These are phyloP conservation scores for Catharus ustulatus DNA, from an alignment of 2,797 vertebrate genomes.

Conservation along the genomic window DNA sequence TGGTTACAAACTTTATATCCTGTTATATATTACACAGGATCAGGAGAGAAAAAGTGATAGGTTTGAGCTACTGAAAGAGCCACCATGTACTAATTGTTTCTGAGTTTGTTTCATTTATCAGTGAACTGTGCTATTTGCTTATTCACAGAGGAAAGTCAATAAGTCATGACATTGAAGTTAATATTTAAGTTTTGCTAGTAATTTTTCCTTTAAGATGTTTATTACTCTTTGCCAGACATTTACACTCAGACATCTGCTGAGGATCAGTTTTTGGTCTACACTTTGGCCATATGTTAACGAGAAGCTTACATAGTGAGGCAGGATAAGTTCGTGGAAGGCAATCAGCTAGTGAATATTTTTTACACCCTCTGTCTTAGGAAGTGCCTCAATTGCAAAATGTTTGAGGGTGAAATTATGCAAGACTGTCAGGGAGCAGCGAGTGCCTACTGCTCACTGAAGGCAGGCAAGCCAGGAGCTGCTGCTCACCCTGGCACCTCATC, in stretches of 20 bases:
- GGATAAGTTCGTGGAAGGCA: neutral
- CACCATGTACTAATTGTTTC: neutral
- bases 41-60: neutral
- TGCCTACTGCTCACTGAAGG: neutral
- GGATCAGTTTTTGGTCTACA: neutral
- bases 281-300: neutral
- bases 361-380: neutral
- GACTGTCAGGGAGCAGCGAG: neutral
- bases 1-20: slow-evolving; percentile 13
- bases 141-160: neutral
- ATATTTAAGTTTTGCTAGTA: neutral
- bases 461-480: neutral
- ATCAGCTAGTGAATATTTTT: neutral
- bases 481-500: neutral
- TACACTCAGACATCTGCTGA: neutral
- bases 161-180: neutral
- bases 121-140: neutral
- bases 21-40: neutral
- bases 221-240: neutral
- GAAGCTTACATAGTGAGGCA: neutral
- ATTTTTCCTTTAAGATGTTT: neutral
- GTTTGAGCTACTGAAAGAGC: neutral
- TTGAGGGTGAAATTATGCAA: neutral
- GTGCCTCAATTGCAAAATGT: neutral
- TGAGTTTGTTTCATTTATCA: neutral